Percentiles rank a stretch among this genome's conserved stretches.
Evolutionary conservation across 1,140 invertebrate species (phyloP).

Genomic region (Samia ricini): DNA sequence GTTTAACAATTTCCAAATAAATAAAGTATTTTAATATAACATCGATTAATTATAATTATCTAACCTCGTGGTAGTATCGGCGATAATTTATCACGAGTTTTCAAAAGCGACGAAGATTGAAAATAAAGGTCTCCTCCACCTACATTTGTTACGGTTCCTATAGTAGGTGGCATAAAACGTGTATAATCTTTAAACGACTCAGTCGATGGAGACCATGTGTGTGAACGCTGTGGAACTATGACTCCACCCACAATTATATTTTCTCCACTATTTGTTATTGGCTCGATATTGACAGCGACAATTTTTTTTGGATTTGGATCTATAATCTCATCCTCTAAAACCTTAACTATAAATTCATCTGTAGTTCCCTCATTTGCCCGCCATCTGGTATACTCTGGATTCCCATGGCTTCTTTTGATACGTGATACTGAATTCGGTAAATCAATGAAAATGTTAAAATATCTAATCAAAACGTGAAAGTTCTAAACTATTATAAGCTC

Average conservation of each 20-base stretch:
- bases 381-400: conserved; percentile 60
- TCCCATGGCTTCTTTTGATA: neutral
- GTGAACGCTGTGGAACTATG: conserved; percentile 31
- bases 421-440: neutral
- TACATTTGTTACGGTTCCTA: conserved; percentile 15
- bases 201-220: conserved; percentile 12
- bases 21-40: neutral
- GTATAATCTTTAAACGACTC: conserved; percentile 42
- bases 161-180: conserved; percentile 48
- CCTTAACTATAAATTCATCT: conserved; percentile 62
- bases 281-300: conserved; percentile 55
- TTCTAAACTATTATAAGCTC: neutral
- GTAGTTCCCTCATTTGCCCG: conserved; percentile 45
- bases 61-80: conserved; percentile 22
- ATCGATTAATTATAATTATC: neutral
- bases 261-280: conserved; percentile 36
- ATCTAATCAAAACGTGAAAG: neutral
- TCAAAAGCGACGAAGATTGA: conserved; percentile 14
- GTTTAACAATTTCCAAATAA: neutral
- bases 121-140: conserved; percentile 22
- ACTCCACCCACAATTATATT: conserved; percentile 56
- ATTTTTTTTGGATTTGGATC: conserved; percentile 36
- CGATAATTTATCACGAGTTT: conserved; percentile 15
- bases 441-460: neutral
- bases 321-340: conserved; percentile 60